These are phyloP conservation scores for Temnothorax curvispinosus DNA, from an alignment of 1,140 invertebrate species.

Conservation along the genomic window DNA sequence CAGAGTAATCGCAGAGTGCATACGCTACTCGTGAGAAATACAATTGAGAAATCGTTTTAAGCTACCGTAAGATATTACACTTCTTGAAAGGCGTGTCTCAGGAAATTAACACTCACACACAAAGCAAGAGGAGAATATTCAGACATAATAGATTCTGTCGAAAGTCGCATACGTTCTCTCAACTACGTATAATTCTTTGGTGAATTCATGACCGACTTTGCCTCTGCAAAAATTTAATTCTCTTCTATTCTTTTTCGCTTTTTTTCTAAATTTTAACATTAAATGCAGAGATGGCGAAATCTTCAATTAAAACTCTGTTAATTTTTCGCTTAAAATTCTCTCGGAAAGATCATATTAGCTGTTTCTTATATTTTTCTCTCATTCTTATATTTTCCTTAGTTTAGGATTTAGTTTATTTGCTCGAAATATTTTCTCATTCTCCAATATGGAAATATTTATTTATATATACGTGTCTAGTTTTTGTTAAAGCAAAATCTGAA, in stretches of 20 bases:
- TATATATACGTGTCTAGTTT: neutral
- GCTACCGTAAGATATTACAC: conserved; percentile 40
- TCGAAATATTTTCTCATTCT: neutral
- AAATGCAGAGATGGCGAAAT: conserved; percentile 1
- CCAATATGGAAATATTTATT: neutral
- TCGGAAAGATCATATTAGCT: neutral
- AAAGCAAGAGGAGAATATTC: conserved; percentile 38
- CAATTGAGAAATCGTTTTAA: neutral
- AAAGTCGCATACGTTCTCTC: conserved; percentile 13
- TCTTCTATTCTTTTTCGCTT: conserved; percentile 14
- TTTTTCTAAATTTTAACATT: conserved; percentile 13
- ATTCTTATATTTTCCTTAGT: conserved; percentile 3
- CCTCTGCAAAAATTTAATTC: conserved; percentile 24
- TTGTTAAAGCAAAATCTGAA: neutral
- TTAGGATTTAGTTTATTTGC: neutral
- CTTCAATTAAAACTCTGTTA: conserved; percentile 27
- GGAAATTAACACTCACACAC: conserved; percentile 30
- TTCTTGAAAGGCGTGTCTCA: conserved; percentile 22
- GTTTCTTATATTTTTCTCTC: neutral
- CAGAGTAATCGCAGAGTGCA: neutral
- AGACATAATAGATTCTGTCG: conserved; percentile 11
- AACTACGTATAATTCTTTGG: conserved; percentile 3
- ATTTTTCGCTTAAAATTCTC: neutral
- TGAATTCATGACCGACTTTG: conserved; percentile 12
- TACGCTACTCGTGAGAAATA: neutral